These are phyloP conservation scores for Clupea harengus DNA, from an alignment of 2,113 vertebrate genomes.

Conservation along the genomic window DNA sequence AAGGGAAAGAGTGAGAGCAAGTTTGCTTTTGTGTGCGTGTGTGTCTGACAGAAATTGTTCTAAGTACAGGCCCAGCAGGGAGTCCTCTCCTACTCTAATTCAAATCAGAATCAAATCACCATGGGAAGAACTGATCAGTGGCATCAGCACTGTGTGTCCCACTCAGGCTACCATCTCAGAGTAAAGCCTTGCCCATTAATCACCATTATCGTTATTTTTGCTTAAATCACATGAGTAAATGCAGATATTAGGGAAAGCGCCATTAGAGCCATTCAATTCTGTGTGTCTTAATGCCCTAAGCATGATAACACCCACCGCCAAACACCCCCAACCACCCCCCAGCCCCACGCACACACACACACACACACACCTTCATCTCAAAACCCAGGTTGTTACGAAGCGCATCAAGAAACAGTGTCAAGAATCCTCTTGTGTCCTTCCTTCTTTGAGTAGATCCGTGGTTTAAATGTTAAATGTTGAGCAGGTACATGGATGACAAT, in stretches of 20 bases:
- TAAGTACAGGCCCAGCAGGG: constrained; percentile 54
- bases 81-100: constrained; percentile 55
- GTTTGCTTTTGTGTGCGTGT: constrained; percentile 36
- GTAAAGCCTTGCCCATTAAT: constrained; percentile 50
- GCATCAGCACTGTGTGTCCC: constrained; percentile 48
- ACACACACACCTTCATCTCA: neutral
- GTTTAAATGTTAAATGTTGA: neutral
- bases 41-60: constrained; percentile 57
- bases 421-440: too few species aligned
- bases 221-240: constrained; percentile 52
- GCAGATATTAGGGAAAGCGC: constrained; percentile 46
- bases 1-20: neutral
- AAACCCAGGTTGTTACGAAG: neutral
- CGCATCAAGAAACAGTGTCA: neutral
- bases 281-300: constrained; percentile 18
- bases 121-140: constrained; percentile 53
- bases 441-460: too few species aligned
- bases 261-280: constrained; percentile 21
- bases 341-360: neutral
- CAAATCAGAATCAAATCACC: constrained; percentile 59
- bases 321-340: neutral
- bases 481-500: neutral
- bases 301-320: neutral
- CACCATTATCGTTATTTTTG: constrained; percentile 50
- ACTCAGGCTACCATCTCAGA: constrained; percentile 40